phyloP scores from a whole-genome alignment of 2,888 invertebrate species.

The Torymus auratus region DNA sequence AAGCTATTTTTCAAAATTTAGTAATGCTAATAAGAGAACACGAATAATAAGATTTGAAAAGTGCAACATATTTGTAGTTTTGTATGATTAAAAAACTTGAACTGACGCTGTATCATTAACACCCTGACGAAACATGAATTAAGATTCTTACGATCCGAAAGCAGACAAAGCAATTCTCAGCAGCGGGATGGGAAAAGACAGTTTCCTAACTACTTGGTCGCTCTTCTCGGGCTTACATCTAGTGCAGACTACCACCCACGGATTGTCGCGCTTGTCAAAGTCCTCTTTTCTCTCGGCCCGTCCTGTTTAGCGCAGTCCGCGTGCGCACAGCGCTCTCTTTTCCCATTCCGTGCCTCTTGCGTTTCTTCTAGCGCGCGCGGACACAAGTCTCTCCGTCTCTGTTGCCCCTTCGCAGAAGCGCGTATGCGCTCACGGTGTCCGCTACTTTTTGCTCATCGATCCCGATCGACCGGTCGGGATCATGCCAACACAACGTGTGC shows the following conservation, averaged over 20 bases:
- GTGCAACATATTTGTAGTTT: too few relatives aligned
- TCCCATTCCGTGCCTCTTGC: slow-evolving; percentile 13
- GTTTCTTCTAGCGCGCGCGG: slow-evolving; percentile 31
- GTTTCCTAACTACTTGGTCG: not conserved
- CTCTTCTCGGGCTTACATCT: not conserved
- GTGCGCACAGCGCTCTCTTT: slow-evolving; percentile 27
- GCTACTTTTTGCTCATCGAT: slow-evolving; percentile 62
- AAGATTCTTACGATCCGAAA: too few relatives aligned
- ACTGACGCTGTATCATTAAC: too few relatives aligned
- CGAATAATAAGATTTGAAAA: too few relatives aligned
- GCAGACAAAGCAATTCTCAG: too few relatives aligned
- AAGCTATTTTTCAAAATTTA: too few relatives aligned
- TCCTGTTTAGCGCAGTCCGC: slow-evolving; percentile 2
- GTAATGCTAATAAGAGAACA: too few relatives aligned
- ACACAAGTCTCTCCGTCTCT: not conserved
- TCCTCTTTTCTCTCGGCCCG: slow-evolving; percentile 12
- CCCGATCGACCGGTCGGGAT: slow-evolving; percentile 64
- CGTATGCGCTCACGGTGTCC: not conserved
- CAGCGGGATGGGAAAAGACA: too few relatives aligned
- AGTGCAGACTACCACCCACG: too few relatives aligned
- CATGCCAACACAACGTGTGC: slow-evolving; percentile 2
- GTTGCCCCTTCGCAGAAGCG: slow-evolving; percentile 46
- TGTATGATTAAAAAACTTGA: too few relatives aligned
- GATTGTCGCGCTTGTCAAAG: too few relatives aligned
- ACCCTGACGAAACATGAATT: too few relatives aligned